A percentile compares a stretch with the other conserved stretches of the same genome.
Evolutionary conservation across 2,113 vertebrate species (phyloP).

Genomic region (Lontra canadensis): DNA sequence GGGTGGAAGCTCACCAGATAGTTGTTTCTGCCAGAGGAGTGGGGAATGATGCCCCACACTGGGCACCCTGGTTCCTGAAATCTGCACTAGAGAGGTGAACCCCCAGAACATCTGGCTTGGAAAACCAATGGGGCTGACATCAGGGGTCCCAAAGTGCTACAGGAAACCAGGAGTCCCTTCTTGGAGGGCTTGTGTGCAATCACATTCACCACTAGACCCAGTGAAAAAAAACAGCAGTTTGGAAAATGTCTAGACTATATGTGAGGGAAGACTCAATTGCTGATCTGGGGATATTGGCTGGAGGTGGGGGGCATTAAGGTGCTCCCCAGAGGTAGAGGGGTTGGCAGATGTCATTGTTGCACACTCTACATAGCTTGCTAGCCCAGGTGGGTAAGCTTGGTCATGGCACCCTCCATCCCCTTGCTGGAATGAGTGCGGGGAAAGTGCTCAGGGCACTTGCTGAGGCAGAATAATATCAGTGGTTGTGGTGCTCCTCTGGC

Average conservation of each 20-base stretch:
- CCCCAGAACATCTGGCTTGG: background rate
- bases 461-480: background rate
- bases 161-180: background rate
- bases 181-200: background rate
- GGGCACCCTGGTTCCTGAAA: background rate
- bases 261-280: background rate
- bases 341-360: background rate
- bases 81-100: background rate
- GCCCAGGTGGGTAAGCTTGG: background rate
- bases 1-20: background rate
- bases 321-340: background rate
- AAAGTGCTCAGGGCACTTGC: background rate
- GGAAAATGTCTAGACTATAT: background rate
- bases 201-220: background rate
- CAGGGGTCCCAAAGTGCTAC: background rate
- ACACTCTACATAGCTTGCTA: background rate
- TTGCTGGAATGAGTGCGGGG: background rate
- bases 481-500: background rate
- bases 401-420: too few relatives aligned
- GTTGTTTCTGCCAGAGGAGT: background rate
- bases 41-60: background rate
- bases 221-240: background rate
- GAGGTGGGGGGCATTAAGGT: background rate
- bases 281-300: background rate
- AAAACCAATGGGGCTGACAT: background rate